Conservation (phyloP, 2,797 vertebrate species). For the Pseudochromis fuscus region DNA sequence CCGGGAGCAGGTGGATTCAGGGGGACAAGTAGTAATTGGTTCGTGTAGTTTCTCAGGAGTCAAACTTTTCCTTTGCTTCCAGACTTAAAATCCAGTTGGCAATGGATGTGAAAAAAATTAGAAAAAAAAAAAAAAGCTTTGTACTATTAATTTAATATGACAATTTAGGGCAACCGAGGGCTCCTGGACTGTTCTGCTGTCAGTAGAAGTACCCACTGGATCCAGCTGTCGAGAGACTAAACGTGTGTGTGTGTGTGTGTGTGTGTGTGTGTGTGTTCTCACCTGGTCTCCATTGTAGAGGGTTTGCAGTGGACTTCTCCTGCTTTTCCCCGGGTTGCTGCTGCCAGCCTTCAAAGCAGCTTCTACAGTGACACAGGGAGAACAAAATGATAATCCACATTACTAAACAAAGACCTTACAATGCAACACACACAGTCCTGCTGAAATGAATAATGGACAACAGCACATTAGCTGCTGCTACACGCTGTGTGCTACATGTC, state of each 20-base stretch:
- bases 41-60: constrained; percentile 35
- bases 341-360: constrained; percentile 65
- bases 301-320: constrained; percentile 89
- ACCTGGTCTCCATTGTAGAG: constrained; percentile 92
- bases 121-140: constrained; percentile 28
- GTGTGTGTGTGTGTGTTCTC: constrained; percentile 43
- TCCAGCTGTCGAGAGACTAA: constrained; percentile 56
- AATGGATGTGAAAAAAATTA: constrained; percentile 44
- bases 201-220: constrained; percentile 54
- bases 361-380: constrained; percentile 70
- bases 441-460: background rate
- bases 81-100: constrained; percentile 34
- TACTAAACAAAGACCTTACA: background rate
- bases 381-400: constrained; percentile 11
- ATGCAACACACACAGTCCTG: background rate
- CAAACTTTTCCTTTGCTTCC: constrained; percentile 40
- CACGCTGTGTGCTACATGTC: background rate
- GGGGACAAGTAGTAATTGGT: constrained; percentile 47
- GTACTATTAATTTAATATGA: constrained; percentile 54
- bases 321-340: constrained; percentile 80
- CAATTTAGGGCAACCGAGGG: constrained; percentile 43
- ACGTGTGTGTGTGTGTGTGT: constrained; percentile 17
- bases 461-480: background rate
- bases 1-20: constrained; percentile 59
- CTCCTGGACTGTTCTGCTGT: constrained; percentile 49